These are phyloP conservation scores for Chydorus sphaericus DNA, from an alignment of 2,888 invertebrate species.

Conservation along the genomic window DNA sequence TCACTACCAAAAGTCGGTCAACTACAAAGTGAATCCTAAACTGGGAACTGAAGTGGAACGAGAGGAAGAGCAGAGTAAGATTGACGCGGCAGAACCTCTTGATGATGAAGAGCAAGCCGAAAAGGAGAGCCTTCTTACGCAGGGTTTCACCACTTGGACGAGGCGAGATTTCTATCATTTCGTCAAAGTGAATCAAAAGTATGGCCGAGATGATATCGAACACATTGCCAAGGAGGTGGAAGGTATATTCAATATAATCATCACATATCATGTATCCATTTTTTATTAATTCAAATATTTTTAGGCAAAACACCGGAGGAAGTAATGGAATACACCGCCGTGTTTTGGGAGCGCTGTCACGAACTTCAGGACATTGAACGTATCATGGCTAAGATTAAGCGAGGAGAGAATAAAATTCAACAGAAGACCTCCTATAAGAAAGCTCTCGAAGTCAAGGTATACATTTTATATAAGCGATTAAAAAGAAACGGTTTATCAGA, in stretches of 20 bases:
- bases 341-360: conserved; percentile 97
- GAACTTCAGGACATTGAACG: conserved; percentile 92
- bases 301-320: conserved; percentile 76
- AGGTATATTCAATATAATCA: conserved; percentile 34
- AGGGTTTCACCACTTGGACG: conserved; percentile 95
- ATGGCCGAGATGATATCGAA: conserved; percentile 93
- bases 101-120: conserved; percentile 80
- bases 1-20: conserved; percentile 83
- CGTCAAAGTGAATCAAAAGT: conserved; percentile 96
- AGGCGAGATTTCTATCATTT: conserved; percentile 98
- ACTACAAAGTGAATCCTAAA: conserved; percentile 88
- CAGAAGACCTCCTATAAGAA: conserved; percentile 68
- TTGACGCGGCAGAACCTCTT: conserved; percentile 85
- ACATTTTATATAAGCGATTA: background rate
- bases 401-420: conserved; percentile 93
- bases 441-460: conserved; percentile 60
- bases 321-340: conserved; percentile 91
- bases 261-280: too few species aligned
- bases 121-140: conserved; percentile 79
- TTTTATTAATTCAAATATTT: conserved; percentile 16
- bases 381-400: conserved; percentile 96
- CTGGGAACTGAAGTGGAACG: conserved; percentile 86
- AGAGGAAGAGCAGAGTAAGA: conserved; percentile 89
- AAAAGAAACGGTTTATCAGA: background rate
- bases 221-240: conserved; percentile 95